Evolutionary conservation across 2,797 vertebrate genomes (phyloP), one percentile per base, ranked within the genome.

Genomic region (Mallotus villosus): DNA sequence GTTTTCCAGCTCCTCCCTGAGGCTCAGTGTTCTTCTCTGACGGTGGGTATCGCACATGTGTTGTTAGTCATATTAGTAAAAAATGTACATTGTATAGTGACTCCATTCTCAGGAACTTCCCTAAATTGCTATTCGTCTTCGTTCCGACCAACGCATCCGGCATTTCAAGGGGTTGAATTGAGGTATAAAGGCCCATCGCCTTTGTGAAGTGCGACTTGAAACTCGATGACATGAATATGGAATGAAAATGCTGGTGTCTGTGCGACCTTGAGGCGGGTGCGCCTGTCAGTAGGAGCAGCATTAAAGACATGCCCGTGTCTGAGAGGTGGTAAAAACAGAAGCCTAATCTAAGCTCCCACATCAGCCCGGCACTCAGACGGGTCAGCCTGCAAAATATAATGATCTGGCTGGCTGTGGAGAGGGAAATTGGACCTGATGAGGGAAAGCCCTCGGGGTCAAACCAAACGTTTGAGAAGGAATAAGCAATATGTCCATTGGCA

Each of bases 311-410:
- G 55, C 82, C 84, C 79, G 80, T 81, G 41, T 74, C 88, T 85
- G 84, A 12, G 87, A 89, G 88, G 89, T 90, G 89, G 89, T 90
- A 86, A 92, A 91, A 91, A 87, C 87, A 87, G 87, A 78, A 86
- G 87, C 78, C 89, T 90, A 91, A 93, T 93, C 92, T 92, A 92
- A 93, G 88, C 81, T 49, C 59, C 75, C 76, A 51, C 84, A 85
- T 89, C 85, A 81, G 85, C 78, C 86, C 88, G 75, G 84, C 84
- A 90, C 83, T 88, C 84, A 81, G 78, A 89, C 77, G 89, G 88
- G 87, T 92, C 90, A 91, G 84, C 87, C 85, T 86, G 82, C 82
- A 84, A 89, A 91, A 90, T 88, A 85, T 92, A 93, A 94, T 94
- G 91, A 93, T 86, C 87, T 78, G 76, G 85, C 85, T 81, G 78